phyloP scores from a whole-genome alignment of 2,888 invertebrate genomes.

The Physocephala rufipes region DNA sequence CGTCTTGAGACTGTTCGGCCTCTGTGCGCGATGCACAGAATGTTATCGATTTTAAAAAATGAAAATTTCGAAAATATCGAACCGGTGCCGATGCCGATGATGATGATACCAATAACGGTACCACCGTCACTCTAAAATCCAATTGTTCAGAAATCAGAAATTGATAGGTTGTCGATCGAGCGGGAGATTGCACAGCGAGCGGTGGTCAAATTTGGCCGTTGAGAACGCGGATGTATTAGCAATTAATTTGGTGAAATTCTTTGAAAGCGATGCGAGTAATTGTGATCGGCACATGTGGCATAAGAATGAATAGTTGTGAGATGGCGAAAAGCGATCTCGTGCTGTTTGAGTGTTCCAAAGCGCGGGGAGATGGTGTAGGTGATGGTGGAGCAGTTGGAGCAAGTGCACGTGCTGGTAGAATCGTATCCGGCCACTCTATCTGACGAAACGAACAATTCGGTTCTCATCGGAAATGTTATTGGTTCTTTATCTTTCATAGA shows the following conservation, averaged over 20 bases:
- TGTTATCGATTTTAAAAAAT: background rate
- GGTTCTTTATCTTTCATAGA: too few species aligned
- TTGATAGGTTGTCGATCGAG: too few species aligned
- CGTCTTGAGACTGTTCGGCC: conserved; percentile 51
- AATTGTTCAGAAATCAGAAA: too few species aligned
- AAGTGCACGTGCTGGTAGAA: conserved; percentile 39
- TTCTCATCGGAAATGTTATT: conserved; percentile 59
- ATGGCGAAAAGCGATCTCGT: background rate
- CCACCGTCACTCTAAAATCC: too few species aligned
- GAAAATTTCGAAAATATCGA: background rate
- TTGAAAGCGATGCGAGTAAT: conserved; percentile 54
- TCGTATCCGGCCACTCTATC: conserved; percentile 60
- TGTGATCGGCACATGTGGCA: conserved; percentile 62
- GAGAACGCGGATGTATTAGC: too few species aligned
- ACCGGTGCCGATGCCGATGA: background rate
- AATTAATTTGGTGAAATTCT: background rate
- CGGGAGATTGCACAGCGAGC: background rate
- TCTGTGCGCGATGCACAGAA: background rate
- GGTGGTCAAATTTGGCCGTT: background rate
- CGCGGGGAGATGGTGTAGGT: conserved; percentile 41
- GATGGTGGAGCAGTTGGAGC: conserved; percentile 42
- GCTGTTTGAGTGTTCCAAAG: conserved; percentile 37
- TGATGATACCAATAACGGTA: too few species aligned
- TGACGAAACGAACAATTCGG: conserved; percentile 59
- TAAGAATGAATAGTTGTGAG: conserved; percentile 53